These are phyloP conservation scores for Drosophila bipectinata DNA, from an alignment of 1,140 invertebrate species.

Conservation along the genomic window DNA sequence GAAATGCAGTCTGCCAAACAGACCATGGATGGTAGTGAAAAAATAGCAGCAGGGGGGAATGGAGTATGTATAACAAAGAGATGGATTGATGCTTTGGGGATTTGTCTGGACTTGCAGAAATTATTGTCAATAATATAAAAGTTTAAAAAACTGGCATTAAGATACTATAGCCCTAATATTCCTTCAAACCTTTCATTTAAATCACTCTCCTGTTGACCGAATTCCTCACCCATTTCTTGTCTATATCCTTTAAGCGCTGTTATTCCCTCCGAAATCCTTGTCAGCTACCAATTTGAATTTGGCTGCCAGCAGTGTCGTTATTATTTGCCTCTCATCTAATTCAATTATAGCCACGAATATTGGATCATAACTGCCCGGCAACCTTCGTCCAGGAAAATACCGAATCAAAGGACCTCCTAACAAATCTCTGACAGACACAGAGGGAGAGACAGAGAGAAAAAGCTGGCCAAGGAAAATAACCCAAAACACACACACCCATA, in stretches of 20 bases:
- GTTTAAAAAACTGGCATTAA: no score
- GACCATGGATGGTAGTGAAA: no score
- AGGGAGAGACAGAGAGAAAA: constrained; percentile 21
- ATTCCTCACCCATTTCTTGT: neutral
- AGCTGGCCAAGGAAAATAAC: constrained; percentile 29
- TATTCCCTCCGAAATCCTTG: constrained; percentile 18
- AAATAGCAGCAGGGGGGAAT: no score
- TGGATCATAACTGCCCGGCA: constrained; percentile 44
- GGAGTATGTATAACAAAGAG: neutral
- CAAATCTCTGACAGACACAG: constrained; percentile 41
- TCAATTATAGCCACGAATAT: constrained; percentile 55
- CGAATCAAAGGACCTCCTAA: constrained; percentile 41
- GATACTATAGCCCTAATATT: no score
- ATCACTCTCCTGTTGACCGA: no score
- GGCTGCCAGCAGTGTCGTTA: constrained; percentile 32
- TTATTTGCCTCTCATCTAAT: constrained; percentile 46
- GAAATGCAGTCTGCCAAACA: constrained; percentile 46
- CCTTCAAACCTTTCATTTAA: no score
- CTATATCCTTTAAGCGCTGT: constrained; percentile 4
- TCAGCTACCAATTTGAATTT: constrained; percentile 42
- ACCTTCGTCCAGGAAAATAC: constrained; percentile 5
- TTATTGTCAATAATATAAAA: neutral
- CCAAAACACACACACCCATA: constrained; percentile 1
- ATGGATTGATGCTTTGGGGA: constrained; percentile 21
- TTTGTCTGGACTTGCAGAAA: neutral